Base-by-base conservation (phyloP, 2,113 vertebrate species). In the Tachuris rubrigastra region DNA sequence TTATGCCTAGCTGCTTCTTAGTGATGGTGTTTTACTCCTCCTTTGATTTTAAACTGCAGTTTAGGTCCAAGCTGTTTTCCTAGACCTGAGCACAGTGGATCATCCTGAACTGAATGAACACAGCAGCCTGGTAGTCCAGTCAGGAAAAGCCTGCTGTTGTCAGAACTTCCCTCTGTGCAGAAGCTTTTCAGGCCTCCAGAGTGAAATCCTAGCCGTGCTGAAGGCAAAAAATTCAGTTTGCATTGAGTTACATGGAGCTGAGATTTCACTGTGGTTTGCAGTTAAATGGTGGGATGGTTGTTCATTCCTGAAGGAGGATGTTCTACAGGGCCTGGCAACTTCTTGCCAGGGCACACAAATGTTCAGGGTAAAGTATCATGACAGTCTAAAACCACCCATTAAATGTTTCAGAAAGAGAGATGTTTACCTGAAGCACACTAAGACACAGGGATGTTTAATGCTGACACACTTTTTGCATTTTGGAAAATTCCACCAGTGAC, bases 311-410 rank as follows among this genome's bases (percentile, higher is more conserved):
- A 55, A 77, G 80, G 49, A 66, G 63, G 24, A 66, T 14, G 33
- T 37, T 55, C 46, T 71, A 22, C 0, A 7, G 28, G 24, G 17
- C 7, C 5, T 2, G 3, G 3, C 19, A 11, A 30, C 21, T 81
- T 85, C 75, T 41, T 47, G 44, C 27, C 30, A 24, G 35, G 21
- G 9, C n/a, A 35, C 63, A 19, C 18, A 35, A 14, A 35, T n/a
- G 12, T 41, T 71, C 22, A 18, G 10, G 33, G 16, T 44, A 10
- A 90, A 53, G 50, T 24, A 35, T 5, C 13, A 0, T 27, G 66
- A 14, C 11, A 52, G 24, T 33, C n/a, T 58, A 33, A 25, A 66
- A 21, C 5, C 14, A 53, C 23, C 39, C 4, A 2, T 46, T 73
- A 52, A 66, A 52, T 30, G 33, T 33, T 73, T 46, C 50, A 73